A percentile compares a stretch with the other conserved stretches of the same genome.
phyloP scores from a whole-genome alignment of 30 jellyfish, hydroid and myxozoan species.

The Turritopsis rubra region DNA sequence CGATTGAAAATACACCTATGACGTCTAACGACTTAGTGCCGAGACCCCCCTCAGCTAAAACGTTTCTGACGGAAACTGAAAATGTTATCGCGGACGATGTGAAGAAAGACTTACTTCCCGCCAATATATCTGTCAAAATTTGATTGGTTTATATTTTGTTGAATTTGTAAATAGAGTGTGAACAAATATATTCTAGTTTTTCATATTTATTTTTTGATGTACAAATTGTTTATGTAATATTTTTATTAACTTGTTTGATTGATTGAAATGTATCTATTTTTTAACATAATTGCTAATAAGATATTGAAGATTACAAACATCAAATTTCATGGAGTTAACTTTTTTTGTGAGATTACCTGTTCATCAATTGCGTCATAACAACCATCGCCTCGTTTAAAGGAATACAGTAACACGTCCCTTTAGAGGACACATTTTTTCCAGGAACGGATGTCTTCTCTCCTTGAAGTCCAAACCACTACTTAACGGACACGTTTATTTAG shows the following conservation, averaged over 20 bases:
- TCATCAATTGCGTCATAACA: too few relatives aligned
- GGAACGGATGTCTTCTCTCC: too few relatives aligned
- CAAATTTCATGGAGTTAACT: too few relatives aligned
- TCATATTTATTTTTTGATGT: not conserved
- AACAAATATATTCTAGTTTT: not conserved
- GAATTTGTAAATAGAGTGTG: not conserved
- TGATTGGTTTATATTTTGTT: not conserved
- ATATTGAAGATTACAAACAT: too few relatives aligned
- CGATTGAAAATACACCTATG: not conserved
- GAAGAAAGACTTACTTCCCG: too few relatives aligned
- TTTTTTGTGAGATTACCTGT: too few relatives aligned
- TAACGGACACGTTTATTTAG: too few relatives aligned
- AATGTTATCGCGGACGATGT: not conserved
- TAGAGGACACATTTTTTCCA: too few relatives aligned
- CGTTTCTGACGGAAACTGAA: slow-evolving; percentile 12
- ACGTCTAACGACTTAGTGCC: slow-evolving; percentile 1
- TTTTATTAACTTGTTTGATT: not conserved
- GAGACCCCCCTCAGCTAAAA: slow-evolving; percentile 5
- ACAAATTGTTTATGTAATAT: not conserved
- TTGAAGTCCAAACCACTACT: too few relatives aligned
- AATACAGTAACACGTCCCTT: too few relatives aligned
- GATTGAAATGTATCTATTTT: not conserved
- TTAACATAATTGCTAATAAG: not conserved
- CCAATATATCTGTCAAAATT: not conserved
- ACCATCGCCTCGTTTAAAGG: too few relatives aligned